Evolutionary conservation across 2,888 invertebrate genomes (phyloP).

Genomic region (Andrena hattorfiana): DNA sequence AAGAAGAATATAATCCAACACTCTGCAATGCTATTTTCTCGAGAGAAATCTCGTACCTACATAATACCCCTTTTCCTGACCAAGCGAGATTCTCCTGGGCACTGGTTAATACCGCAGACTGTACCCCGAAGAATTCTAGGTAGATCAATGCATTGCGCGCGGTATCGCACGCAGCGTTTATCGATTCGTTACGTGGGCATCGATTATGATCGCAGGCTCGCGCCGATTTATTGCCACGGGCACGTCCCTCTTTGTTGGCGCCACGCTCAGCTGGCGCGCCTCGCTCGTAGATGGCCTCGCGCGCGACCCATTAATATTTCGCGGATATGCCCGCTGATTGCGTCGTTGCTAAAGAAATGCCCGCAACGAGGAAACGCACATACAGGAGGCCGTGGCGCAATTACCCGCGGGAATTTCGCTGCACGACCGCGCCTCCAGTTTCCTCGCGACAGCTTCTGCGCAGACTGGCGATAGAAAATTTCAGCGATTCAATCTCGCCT

Average conservation of each 20-base stretch:
- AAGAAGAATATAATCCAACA: too few relatives aligned
- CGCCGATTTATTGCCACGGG: constrained; percentile 72
- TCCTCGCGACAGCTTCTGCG: not conserved
- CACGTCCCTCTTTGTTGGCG: constrained; percentile 71
- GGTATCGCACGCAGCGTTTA: constrained; percentile 64
- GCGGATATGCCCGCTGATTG: constrained; percentile 43
- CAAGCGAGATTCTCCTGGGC: too few relatives aligned
- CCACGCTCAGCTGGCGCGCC: constrained; percentile 52
- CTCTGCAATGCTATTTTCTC: too few relatives aligned
- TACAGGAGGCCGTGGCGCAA: constrained; percentile 2
- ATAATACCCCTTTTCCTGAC: too few relatives aligned
- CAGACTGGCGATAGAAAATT: constrained; percentile 12
- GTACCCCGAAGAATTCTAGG: not conserved
- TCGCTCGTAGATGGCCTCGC: constrained; percentile 6
- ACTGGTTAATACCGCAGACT: not conserved
- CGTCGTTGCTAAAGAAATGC: constrained; percentile 33
- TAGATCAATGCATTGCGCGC: constrained; percentile 51
- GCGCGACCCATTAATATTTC: constrained; percentile 42
- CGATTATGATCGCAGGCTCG: constrained; percentile 75
- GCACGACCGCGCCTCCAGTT: not conserved
- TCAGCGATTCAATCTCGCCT: constrained; percentile 7
- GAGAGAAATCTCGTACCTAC: too few relatives aligned
- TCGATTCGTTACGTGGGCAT: constrained; percentile 75
- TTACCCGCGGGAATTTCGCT: constrained; percentile 38
- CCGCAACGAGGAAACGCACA: constrained; percentile 35